Base-by-base conservation (phyloP, 1,140 invertebrate species). In the Nilaparvata lugens region DNA sequence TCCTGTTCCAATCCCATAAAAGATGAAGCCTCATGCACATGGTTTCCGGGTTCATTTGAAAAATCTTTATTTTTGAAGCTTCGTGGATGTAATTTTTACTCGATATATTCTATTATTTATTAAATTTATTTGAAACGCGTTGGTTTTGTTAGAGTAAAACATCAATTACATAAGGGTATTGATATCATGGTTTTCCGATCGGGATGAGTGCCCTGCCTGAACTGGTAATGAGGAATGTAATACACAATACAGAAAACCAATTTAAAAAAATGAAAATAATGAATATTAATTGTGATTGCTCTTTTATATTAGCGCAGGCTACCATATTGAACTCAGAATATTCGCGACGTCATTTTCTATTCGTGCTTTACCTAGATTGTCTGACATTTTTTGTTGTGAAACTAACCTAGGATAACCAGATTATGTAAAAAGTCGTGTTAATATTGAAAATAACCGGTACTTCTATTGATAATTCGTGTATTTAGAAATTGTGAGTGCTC, bases 41-140 rank as follows among this genome's bases (percentile, higher is more conserved):
- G 76, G 75, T 76, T 76, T 77, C 71, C 69, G 68, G 70, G 68
- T 70, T 70, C 65, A 53, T 68, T 72, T 69, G 28, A 28, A 28
- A 28, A 3, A 28, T 28, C 9, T 28, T 9, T 28, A 28, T 28
- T 28, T 28, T 28, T 28, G 3, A 28, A 28, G 28, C 4, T 28
- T 4, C 28, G 9, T 28, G 28, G 28, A 9, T 3, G 3, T 28
- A 28, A 28, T 28, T 28, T 28, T 28, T 9, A 9, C 28, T 9
- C 9, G 28, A 4, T 28, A 4, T 28, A 3, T 28, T 28, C 3
- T 28, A 4, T 28, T 28, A 28, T 58, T 59, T 67, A 62, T 70
- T 69, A 64, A 71, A 16, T 35, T 59, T 45, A 45, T 45, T 13
- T 45, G n/a, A 16, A 4, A 4, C 43, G 43, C 4, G 4, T 45